A percentile compares a stretch with the other conserved stretches of the same genome.
These are phyloP conservation scores for Geococcyx californianus DNA, from an alignment of 2,113 vertebrate species.

Conservation along the genomic window DNA sequence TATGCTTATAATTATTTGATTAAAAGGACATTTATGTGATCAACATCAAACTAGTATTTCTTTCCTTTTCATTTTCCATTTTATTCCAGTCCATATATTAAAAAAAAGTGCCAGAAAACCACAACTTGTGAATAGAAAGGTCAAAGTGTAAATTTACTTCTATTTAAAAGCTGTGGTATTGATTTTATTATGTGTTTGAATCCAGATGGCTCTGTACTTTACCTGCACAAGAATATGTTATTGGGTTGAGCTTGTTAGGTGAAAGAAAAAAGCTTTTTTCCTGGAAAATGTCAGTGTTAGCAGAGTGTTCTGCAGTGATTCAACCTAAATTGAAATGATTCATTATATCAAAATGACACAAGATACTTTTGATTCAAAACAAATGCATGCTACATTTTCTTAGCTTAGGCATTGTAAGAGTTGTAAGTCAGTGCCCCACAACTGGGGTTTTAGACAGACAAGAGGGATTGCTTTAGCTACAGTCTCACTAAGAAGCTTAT, in stretches of 20 bases:
- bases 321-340: background rate
- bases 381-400: background rate
- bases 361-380: background rate
- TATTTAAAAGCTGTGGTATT: background rate
- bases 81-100: background rate
- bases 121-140: background rate
- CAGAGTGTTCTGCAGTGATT: constrained; percentile 20
- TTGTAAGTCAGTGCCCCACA: background rate
- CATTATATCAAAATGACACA: background rate
- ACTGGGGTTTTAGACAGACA: background rate
- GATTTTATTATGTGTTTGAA: background rate
- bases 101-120: background rate
- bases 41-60: background rate
- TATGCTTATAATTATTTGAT: background rate
- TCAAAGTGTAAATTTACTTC: background rate
- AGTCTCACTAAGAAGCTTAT: background rate
- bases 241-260: background rate
- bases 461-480: background rate
- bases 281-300: background rate
- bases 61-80: background rate
- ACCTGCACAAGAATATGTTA: background rate
- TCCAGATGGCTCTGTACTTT: background rate
- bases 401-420: background rate
- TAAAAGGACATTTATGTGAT: background rate
- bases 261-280: background rate